These are phyloP conservation scores for Parnassius smintheus DNA, from an alignment of 2,888 invertebrate species.

Conservation along the genomic window DNA sequence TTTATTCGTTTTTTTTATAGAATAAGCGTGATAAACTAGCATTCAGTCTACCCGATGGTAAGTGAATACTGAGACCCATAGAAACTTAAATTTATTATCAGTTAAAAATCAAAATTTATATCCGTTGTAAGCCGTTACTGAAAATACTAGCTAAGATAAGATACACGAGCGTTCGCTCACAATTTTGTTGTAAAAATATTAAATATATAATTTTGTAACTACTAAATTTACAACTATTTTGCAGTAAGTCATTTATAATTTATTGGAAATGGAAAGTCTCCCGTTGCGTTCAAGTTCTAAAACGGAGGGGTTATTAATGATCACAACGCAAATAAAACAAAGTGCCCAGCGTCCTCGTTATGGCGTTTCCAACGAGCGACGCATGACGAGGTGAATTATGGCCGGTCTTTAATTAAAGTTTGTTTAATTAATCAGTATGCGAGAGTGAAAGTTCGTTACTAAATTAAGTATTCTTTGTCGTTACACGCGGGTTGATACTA, in stretches of 20 bases:
- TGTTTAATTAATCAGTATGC: constrained; percentile 53
- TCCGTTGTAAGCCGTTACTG: too few relatives aligned
- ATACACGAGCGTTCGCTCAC: too few relatives aligned
- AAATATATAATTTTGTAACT: too few relatives aligned
- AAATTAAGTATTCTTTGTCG: constrained; percentile 33
- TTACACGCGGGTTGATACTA: constrained; percentile 35
- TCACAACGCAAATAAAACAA: constrained; percentile 19
- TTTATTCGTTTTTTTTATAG: too few relatives aligned
- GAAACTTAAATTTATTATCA: too few relatives aligned
- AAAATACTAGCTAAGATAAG: too few relatives aligned
- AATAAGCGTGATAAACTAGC: too few relatives aligned
- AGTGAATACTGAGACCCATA: too few relatives aligned
- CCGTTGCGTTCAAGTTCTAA: constrained; percentile 12
- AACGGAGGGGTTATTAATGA: constrained; percentile 18
- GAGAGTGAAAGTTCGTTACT: constrained; percentile 36
- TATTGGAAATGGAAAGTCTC: constrained; percentile 11
- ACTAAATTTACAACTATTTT: not conserved
- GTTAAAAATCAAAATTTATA: too few relatives aligned
- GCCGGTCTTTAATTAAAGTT: constrained; percentile 57
- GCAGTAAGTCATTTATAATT: constrained; percentile 9
- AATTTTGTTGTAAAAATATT: too few relatives aligned
- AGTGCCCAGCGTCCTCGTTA: constrained; percentile 21
- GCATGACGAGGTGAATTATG: constrained; percentile 48
- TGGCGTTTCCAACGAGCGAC: constrained; percentile 33
- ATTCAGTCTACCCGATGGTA: too few relatives aligned